Base-by-base conservation (phyloP, 2,113 vertebrate genomes). In the Toxostoma redivivum region DNA sequence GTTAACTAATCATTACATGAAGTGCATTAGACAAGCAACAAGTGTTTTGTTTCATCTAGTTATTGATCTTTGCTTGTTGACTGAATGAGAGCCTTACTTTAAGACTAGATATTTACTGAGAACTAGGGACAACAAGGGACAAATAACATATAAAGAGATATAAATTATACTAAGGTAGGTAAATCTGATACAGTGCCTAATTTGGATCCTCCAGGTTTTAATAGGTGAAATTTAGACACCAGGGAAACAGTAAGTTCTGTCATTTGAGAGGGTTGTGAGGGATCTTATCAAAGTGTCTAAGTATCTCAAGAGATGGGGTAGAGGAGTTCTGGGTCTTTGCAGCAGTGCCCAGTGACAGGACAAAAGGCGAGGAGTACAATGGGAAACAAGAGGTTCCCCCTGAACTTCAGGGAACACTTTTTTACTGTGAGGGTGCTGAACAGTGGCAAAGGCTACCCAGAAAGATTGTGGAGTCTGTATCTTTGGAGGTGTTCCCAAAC, bases 61-160 rank as follows among this genome's bases (percentile, higher is more conserved):
- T 87, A 87, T 78, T 87, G 94, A 95, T 84, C 81, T 91, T 89
- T 84, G 24, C 12, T 56, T 65, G 54, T 72, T 95, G 50, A 77
- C 53, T 77, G 69, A 86, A 54, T 54, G 15, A 86, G 14, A 86
- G 10, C 31, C 62, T 64, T 35, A 65, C 69, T 69, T 60, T 56
- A 88, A 72, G 62, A 38, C 9, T 44, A 86, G 30, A 9, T 81
- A 62, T 50, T 88, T 67, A 40, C 19, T 60, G 37, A 87, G 42
- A 76, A 42, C 40, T 47, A 19, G 20, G 47, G 42, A 83, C n/a
- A 69, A 69, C 23, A 44, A 69, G 7, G 44, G 15, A 48, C 2
- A 0, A 66, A 73, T 16, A 58, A 27, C n/a, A 15, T n/a, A 16
- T 33, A 51, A 53, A 74, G 13, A 57, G 9, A n/a, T 14, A 48